phyloP scores from a whole-genome alignment of 2,797 vertebrate genomes.

The Petrocephalus schoutedeni region DNA sequence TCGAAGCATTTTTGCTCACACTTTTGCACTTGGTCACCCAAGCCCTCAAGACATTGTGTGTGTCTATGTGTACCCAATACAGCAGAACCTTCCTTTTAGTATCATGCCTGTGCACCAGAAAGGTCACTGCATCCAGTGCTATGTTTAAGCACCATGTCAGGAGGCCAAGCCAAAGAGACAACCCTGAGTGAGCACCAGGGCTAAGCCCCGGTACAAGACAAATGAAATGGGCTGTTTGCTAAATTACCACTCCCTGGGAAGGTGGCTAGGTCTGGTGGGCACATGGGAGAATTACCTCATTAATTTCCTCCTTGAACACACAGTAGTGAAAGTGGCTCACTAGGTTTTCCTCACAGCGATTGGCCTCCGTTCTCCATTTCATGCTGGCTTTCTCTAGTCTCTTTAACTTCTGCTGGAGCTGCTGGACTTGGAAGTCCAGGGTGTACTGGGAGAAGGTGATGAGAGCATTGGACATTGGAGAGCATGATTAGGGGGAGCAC shows the following conservation, averaged over 20 bases:
- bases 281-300: constrained; percentile 56
- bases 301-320: constrained; percentile 61
- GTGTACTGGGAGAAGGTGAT: constrained; percentile 48
- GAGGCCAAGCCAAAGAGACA: background rate
- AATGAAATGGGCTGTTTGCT: no score
- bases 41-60: background rate
- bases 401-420: constrained; percentile 64
- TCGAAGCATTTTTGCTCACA: background rate
- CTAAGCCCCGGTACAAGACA: background rate
- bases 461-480: background rate
- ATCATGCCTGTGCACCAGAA: background rate
- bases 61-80: background rate
- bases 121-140: background rate
- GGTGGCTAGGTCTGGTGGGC: background rate
- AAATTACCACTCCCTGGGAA: no score
- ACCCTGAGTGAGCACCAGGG: background rate
- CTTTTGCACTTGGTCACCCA: background rate
- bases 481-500: background rate
- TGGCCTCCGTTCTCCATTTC: constrained; percentile 52
- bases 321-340: constrained; percentile 50
- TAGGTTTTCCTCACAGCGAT: constrained; percentile 52
- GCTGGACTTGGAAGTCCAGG: constrained; percentile 60
- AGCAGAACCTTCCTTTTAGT: background rate
- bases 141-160: background rate
- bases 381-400: constrained; percentile 51